Percentiles rank a stretch among this genome's conserved stretches.
phyloP scores from a whole-genome alignment of 2,888 invertebrate species.

The Eledone cirrhosa region DNA sequence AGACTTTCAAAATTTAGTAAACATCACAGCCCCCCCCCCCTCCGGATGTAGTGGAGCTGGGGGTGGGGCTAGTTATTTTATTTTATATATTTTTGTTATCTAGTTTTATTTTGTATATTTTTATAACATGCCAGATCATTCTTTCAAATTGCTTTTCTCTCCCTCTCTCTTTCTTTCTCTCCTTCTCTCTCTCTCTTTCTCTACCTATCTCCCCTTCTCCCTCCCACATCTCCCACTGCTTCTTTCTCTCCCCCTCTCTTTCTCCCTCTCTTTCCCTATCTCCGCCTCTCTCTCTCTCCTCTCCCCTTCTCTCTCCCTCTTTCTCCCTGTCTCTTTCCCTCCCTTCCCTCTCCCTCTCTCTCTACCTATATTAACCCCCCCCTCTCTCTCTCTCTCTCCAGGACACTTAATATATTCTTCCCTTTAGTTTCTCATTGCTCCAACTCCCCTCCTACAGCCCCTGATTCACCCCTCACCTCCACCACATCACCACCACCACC shows the following conservation, averaged over 20 bases:
- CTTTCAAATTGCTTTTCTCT: no score
- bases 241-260: no score
- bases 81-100: no score
- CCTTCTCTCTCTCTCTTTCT: constrained; percentile 4
- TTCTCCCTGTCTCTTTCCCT: background rate
- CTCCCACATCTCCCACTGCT: background rate
- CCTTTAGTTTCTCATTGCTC: background rate
- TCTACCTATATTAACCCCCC: background rate
- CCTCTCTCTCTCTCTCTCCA: background rate
- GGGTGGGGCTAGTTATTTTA: no score
- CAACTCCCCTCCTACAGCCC: no score
- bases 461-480: no score
- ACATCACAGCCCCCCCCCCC: no score
- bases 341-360: background rate
- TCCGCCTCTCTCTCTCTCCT: background rate
- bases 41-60: no score
- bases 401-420: background rate
- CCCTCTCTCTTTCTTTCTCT: background rate
- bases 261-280: background rate
- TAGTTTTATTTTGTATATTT: no score
- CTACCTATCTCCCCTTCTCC: background rate
- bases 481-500: no score
- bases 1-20: no score
- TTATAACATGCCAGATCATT: no score
- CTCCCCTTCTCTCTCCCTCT: background rate